phyloP scores from a whole-genome alignment of 53 echinoderm and acorn worm genomes.

The Actinopyga echinites region DNA sequence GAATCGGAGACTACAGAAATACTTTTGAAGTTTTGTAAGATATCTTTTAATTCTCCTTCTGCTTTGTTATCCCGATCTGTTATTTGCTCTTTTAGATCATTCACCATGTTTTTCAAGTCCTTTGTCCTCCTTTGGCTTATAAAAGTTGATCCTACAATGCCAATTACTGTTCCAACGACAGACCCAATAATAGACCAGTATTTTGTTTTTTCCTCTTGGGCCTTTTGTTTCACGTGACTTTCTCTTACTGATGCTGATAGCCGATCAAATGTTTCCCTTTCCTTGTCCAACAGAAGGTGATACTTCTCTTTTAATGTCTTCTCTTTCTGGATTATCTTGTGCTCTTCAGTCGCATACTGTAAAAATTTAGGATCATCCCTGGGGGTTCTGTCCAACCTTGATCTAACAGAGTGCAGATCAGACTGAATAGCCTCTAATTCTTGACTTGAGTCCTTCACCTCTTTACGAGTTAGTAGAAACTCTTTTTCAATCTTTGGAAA shows the following conservation, averaged over 20 bases:
- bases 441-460: slow-evolving; percentile 63
- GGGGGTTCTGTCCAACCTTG: slow-evolving; percentile 86
- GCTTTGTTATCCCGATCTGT: slow-evolving; percentile 16
- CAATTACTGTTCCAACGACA: slow-evolving; percentile 73
- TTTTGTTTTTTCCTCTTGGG: slow-evolving; percentile 87
- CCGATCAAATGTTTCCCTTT: slow-evolving; percentile 71
- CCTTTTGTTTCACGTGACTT: slow-evolving; percentile 85
- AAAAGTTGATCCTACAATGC: slow-evolving; percentile 72
- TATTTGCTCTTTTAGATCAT: slow-evolving; percentile 65
- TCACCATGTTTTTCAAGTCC: slow-evolving; percentile 69
- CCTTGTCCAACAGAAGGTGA: slow-evolving; percentile 45
- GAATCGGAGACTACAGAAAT: slow-evolving; percentile 25
- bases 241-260: slow-evolving; percentile 78
- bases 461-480: slow-evolving; percentile 67
- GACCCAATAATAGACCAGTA: slow-evolving; percentile 91
- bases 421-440: slow-evolving; percentile 74
- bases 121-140: slow-evolving; percentile 72
- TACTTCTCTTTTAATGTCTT: slow-evolving; percentile 64
- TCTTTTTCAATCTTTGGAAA: slow-evolving; percentile 68
- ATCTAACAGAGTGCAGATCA: slow-evolving; percentile 69
- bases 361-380: slow-evolving; percentile 91
- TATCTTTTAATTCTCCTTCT: not conserved
- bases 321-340: slow-evolving; percentile 77
- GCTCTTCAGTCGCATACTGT: slow-evolving; percentile 94
- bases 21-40: slow-evolving; percentile 46